Percentiles rank a stretch among this genome's conserved stretches.
phyloP scores from a whole-genome alignment of 2,888 invertebrate species.

The Drosophila cognata region DNA sequence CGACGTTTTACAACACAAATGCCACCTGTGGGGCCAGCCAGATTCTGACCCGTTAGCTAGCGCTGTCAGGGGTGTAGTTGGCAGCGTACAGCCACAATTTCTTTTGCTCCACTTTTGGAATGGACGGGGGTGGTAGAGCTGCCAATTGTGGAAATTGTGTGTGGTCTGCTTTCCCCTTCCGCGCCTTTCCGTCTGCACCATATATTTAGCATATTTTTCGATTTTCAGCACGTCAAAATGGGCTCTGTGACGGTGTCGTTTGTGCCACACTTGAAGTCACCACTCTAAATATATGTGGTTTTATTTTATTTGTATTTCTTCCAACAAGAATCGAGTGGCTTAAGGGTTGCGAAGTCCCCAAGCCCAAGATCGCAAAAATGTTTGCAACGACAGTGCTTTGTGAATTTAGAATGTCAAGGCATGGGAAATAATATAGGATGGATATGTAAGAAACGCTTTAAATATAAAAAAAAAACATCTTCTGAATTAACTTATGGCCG shows the following conservation, averaged over 20 bases:
- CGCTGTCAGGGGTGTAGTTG: constrained; percentile 56
- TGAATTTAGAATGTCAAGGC: background rate
- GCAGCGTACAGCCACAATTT: constrained; percentile 63
- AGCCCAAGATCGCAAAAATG: background rate
- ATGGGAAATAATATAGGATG: background rate
- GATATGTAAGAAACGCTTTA: background rate
- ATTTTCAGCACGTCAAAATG: constrained; percentile 32
- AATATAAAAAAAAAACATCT: background rate
- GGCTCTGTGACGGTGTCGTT: constrained; percentile 24
- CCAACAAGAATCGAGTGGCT: background rate
- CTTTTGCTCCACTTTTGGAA: constrained; percentile 31
- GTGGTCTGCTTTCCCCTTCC: constrained; percentile 22
- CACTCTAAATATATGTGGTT: constrained; percentile 8
- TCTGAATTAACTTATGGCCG: background rate
- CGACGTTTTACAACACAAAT: constrained; percentile 74
- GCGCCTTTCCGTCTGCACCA: constrained; percentile 13
- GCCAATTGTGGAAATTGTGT: constrained; percentile 48
- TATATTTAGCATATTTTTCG: constrained; percentile 50
- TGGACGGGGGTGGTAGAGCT: constrained; percentile 10
- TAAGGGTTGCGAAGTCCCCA: background rate
- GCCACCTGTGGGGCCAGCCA: constrained; percentile 69
- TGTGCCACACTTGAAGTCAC: constrained; percentile 33
- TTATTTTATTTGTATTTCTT: background rate
- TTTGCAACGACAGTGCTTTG: background rate
- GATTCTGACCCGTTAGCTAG: constrained; percentile 5